A percentile compares a stretch with the other conserved stretches of the same genome.
Conservation (phyloP, 2,113 vertebrate species). For the Rhinolophus ferrumequinum region DNA sequence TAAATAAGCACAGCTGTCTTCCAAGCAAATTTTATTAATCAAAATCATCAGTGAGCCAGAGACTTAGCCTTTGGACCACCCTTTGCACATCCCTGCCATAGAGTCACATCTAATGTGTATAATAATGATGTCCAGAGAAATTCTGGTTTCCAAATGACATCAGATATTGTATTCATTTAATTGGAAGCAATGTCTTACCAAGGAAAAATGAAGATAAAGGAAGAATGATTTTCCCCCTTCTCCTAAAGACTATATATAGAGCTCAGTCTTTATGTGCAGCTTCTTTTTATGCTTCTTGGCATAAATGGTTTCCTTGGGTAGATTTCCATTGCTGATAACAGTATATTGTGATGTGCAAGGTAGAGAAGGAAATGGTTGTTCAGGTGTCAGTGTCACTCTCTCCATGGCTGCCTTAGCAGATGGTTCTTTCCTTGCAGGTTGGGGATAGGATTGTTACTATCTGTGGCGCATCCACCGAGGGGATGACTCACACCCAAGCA, state of each 20-base stretch:
- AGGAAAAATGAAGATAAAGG: background rate
- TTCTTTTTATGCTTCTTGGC: background rate
- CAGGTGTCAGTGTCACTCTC: background rate
- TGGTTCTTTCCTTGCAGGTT: conserved; percentile 86
- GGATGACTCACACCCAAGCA: conserved; percentile 96
- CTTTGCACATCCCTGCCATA: background rate
- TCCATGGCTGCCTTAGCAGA: background rate
- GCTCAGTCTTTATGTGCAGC: background rate
- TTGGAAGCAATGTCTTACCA: background rate
- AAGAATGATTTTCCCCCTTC: background rate
- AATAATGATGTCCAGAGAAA: background rate
- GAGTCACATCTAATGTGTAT: background rate
- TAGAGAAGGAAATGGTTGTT: background rate
- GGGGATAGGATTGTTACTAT: conserved; percentile 96
- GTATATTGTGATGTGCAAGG: background rate
- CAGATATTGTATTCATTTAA: conserved; percentile 2
- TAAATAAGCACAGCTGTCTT: background rate
- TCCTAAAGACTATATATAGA: background rate
- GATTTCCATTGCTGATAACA: background rate
- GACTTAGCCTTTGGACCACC: background rate
- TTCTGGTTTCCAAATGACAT: background rate
- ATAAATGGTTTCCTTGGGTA: background rate
- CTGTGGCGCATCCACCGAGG: conserved; percentile 92
- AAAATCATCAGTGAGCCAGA: background rate
- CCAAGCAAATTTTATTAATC: conserved; percentile 20